A percentile compares a stretch with the other conserved stretches of the same genome.
Evolutionary conservation across 2,113 vertebrate genomes (phyloP).

Genomic region (Apodemus speciosus): DNA sequence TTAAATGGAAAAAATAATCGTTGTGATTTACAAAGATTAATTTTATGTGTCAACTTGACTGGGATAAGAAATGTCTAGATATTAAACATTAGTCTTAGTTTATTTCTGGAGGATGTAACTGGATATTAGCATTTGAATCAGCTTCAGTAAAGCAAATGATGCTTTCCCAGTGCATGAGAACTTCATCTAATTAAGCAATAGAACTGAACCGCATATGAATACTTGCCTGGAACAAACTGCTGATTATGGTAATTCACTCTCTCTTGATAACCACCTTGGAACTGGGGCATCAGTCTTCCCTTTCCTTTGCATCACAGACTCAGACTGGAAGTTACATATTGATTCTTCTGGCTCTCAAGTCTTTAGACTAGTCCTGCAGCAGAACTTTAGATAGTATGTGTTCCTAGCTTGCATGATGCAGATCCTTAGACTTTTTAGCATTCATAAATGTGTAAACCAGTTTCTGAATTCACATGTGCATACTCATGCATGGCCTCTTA

Average conservation of each 20-base stretch:
- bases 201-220: neutral
- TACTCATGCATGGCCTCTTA: too few relatives aligned
- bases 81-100: neutral
- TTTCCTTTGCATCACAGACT: neutral
- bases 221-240: neutral
- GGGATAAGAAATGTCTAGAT: neutral
- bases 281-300: neutral
- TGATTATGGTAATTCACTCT: neutral
- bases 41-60: slow-evolving; percentile 18
- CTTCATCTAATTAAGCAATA: neutral
- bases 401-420: neutral
- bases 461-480: neutral
- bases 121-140: slow-evolving; percentile 24
- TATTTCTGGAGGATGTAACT: neutral
- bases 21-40: neutral
- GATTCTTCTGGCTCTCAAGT: neutral
- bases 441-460: neutral
- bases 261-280: neutral
- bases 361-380: neutral
- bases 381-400: neutral
- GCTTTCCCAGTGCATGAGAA: neutral
- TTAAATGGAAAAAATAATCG: neutral
- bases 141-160: neutral
- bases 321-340: neutral
- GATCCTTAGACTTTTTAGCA: neutral